A percentile compares a stretch with the other conserved stretches of the same genome.
These are phyloP conservation scores for Hylaeus volcanicus DNA, from an alignment of 1,140 invertebrate genomes.

Conservation along the genomic window DNA sequence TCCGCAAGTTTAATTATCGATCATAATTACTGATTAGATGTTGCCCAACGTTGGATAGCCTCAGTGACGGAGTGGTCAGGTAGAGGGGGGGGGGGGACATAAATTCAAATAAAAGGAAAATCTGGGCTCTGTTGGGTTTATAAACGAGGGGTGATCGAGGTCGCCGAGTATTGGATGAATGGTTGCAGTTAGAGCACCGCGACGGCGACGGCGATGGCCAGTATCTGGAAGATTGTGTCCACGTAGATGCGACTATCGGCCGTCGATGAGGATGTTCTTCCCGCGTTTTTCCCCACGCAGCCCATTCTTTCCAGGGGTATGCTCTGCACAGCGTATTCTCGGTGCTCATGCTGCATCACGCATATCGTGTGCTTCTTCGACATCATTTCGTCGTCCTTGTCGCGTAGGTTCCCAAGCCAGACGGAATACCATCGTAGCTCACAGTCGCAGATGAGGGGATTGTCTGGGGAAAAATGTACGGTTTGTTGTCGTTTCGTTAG, in stretches of 20 bases:
- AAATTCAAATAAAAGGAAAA: no score
- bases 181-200: constrained; percentile 31
- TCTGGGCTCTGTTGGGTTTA: no score
- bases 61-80: no score
- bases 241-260: constrained; percentile 9
- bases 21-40: no score
- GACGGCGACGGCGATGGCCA: constrained; percentile 2
- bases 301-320: constrained; percentile 90
- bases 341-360: constrained; percentile 86
- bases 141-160: background rate
- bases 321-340: constrained; percentile 90
- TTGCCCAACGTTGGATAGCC: no score
- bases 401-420: constrained; percentile 87
- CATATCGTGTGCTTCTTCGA: constrained; percentile 91
- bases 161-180: background rate
- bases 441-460: constrained; percentile 93
- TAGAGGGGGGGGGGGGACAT: no score
- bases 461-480: constrained; percentile 83
- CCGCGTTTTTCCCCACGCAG: constrained; percentile 85
- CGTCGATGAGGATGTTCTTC: constrained; percentile 65
- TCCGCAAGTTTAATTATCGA: no score
- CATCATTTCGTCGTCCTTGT: constrained; percentile 92
- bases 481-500: background rate
- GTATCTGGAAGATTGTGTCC: constrained; percentile 26
- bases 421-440: constrained; percentile 92